These are phyloP conservation scores for Eriocheir sinensis DNA, from an alignment of 1,140 invertebrate genomes.

Conservation along the genomic window DNA sequence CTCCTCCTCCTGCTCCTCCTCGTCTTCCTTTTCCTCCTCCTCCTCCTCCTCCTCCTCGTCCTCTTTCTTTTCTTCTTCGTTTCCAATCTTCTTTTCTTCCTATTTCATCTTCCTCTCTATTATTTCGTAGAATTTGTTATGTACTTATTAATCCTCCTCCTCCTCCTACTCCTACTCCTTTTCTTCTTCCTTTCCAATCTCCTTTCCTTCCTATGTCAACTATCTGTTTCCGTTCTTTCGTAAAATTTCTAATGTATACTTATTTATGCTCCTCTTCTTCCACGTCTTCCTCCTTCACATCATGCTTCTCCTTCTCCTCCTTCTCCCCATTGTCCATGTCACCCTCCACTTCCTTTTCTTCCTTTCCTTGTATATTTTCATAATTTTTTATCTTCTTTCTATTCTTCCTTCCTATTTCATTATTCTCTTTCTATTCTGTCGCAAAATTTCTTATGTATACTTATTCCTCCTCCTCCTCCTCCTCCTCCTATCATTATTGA, in stretches of 20 bases:
- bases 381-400: too few relatives aligned
- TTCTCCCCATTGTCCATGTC: not conserved
- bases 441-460: too few relatives aligned
- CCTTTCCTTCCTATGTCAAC: not conserved
- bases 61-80: constrained; percentile 20
- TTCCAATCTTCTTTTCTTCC: not conserved
- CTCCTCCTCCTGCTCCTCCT: constrained; percentile 6
- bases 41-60: not conserved
- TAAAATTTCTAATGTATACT: not conserved
- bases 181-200: not conserved
- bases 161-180: not conserved
- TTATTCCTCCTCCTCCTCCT: too few relatives aligned
- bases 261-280: not conserved
- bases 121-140: not conserved
- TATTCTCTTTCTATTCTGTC: too few relatives aligned
- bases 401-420: too few relatives aligned
- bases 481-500: too few relatives aligned
- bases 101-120: not conserved
- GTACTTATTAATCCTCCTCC: constrained; percentile 15
- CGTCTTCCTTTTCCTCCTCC: not conserved
- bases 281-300: not conserved
- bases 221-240: not conserved
- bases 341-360: not conserved
- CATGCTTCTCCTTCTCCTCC: not conserved
- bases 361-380: not conserved